Base-by-base conservation (phyloP, 2,888 invertebrate genomes). In the Macaria notata region DNA sequence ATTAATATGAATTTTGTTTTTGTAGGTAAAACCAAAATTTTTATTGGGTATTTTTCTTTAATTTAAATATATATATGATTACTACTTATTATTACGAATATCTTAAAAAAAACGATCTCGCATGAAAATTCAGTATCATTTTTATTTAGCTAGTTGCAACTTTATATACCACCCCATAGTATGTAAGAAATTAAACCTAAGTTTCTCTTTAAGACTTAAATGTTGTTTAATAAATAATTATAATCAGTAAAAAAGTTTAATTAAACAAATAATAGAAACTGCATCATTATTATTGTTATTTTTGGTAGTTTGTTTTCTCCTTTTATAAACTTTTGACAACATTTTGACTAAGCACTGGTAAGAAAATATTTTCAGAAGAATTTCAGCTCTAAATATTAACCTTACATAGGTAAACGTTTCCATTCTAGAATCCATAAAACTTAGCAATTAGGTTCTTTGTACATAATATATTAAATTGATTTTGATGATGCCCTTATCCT, bases 161-260 rank as follows among this genome's bases (percentile, higher is more conserved):
- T 61, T 63, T 51, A 59, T 31, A 42, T 42, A n/a, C 39, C 42
- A 43, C 36, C n/a, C 48, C 9, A 9, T 49, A 47, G 46, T 30
- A 46, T 36, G 9, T 63, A 65, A 63, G 51, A 57, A 57, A 51
- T 42, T 49, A 52, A 56, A 8, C 9, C 51, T 63, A 65, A 63
- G 63, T 65, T 63, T 65, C 61, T 67, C 61, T 56, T 59, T 67
- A 65, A 65, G 67, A 67, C 63, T 67, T 65, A 62, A 63, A 61
- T 65, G 65, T 65, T 67, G 65, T 65, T 65, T 64, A 62, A 59
- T 53, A 61, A 63, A 62, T 59, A 52, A 54, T 52, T 64, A 59
- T 67, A 65, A 63, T 62, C 65, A 63, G 58, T 65, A 61, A 61
- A 56, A 36, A 54, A 67, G 60, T 63, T 54, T 61, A 66, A 65